Evolutionary conservation across 1,140 invertebrate species (phyloP).

Genomic region (Tigriopus japonicus): DNA sequence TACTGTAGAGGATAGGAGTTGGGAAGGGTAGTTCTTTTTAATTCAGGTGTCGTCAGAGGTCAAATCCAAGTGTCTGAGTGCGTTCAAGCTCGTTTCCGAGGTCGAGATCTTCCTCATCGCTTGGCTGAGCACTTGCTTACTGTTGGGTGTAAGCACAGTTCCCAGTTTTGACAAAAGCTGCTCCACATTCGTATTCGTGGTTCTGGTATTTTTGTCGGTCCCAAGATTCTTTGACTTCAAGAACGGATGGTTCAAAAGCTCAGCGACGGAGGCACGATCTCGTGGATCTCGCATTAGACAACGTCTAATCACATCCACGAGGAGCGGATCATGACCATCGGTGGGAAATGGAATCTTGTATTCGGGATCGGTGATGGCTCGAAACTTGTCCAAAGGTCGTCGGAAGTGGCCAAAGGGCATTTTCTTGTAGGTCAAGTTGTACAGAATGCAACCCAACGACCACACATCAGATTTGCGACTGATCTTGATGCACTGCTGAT

Average conservation of each 20-base stretch:
- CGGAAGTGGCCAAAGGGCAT: constrained; percentile 77
- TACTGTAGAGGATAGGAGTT: too few relatives aligned
- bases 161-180: neutral
- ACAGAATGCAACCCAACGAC: constrained; percentile 92
- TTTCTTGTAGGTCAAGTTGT: constrained; percentile 68
- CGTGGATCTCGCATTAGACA: constrained; percentile 51
- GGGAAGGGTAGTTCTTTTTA: too few relatives aligned
- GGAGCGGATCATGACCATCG: constrained; percentile 26
- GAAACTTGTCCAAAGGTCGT: constrained; percentile 32
- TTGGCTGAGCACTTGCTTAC: neutral
- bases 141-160: neutral
- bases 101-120: too few relatives aligned
- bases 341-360: constrained; percentile 51
- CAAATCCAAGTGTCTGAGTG: too few relatives aligned
- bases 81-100: too few relatives aligned
- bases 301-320: constrained; percentile 38
- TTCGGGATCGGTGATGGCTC: constrained; percentile 55
- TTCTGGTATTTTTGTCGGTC: neutral
- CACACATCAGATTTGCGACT: constrained; percentile 86
- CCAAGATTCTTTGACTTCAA: constrained; percentile 20
- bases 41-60: too few relatives aligned
- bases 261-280: constrained; percentile 43
- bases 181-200: neutral
- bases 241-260: constrained; percentile 47
- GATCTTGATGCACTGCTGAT: constrained; percentile 38